Base-by-base conservation (phyloP, 2,888 invertebrate species). In the Epiblema foenella region DNA sequence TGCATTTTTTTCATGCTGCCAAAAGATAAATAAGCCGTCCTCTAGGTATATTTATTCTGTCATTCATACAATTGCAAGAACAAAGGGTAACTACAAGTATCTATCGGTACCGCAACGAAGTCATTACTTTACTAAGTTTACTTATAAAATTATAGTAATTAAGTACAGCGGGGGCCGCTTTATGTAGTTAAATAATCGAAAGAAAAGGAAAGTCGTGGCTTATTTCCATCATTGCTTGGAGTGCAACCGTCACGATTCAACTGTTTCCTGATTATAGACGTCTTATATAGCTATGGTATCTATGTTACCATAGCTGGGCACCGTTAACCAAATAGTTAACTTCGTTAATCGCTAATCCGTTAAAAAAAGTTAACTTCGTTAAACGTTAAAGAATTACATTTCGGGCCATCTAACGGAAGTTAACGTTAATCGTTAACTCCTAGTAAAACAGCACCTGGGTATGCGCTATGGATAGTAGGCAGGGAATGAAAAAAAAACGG, bases 161-260 rank as follows among this genome's bases (percentile, higher is more conserved):
- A 64, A 58, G 39, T 24, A 24, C 20, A 56, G 64, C 57, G 49
- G 68, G 54, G 24, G 69, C 56, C 42, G 54, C 60, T 66, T 71
- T 60, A 69, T 68, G 59, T 72, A 68, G 68, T 71, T 75, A 75
- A 75, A 77, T 78, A 77, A 75, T 72, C 77, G 78, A 66, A 72
- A 77, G 77, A 72, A 82, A 83, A 81, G 77, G 83, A 83, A 83
- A 85, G 82, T 79, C 73, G 64, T 59, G 66, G 73, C 73, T 68
- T 76, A 77, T 81, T 79, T 78, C 74, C 79, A 80, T 79, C 74
- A 78, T 78, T 76, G 76, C 63, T 60, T 68, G 72, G 76, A 78
- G 77, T 75, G 77, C 68, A 70, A 66, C 70, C 73, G 82, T 81
- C 82, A 84, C 84, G 84, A 83, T 59, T 72, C 72, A 73, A 63